These are phyloP conservation scores for Stenoptilia bipunctidactyla DNA, from an alignment of 2,888 invertebrate genomes.

Conservation along the genomic window DNA sequence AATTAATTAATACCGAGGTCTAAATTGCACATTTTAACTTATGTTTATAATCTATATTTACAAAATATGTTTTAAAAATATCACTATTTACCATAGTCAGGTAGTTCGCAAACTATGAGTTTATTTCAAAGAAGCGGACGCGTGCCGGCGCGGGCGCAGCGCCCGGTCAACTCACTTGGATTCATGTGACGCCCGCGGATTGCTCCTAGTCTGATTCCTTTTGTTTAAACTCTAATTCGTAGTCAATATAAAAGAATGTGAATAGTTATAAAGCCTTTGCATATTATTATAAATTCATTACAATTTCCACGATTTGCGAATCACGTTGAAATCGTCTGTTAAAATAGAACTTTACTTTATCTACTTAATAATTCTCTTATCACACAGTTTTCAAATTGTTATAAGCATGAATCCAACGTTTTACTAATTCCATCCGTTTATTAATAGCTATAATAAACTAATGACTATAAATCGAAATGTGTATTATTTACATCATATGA, in stretches of 20 bases:
- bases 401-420: slow-evolving; percentile 41
- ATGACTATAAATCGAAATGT: slow-evolving; percentile 39
- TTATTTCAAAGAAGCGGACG: background rate
- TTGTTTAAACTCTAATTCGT: too few relatives aligned
- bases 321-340: background rate
- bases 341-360: slow-evolving; percentile 4
- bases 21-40: slow-evolving; percentile 58
- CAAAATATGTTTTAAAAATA: slow-evolving; percentile 65
- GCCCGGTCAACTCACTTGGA: slow-evolving; percentile 21
- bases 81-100: slow-evolving; percentile 29
- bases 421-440: slow-evolving; percentile 47
- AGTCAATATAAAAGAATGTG: too few relatives aligned
- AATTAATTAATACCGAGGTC: slow-evolving; percentile 37
- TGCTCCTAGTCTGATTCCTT: too few relatives aligned
- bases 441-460: slow-evolving; percentile 45
- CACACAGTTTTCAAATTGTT: slow-evolving; percentile 5
- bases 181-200: slow-evolving; percentile 24
- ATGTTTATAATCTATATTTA: slow-evolving; percentile 51
- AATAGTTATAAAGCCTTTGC: too few relatives aligned
- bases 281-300: too few relatives aligned
- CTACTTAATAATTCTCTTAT: background rate
- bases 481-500: slow-evolving; percentile 60
- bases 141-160: too few relatives aligned
- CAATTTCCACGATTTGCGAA: too few relatives aligned
- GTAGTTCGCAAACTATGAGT: slow-evolving; percentile 37